Base-by-base conservation (phyloP, 2,113 vertebrate species). In the Dromaius novaehollandiae region DNA sequence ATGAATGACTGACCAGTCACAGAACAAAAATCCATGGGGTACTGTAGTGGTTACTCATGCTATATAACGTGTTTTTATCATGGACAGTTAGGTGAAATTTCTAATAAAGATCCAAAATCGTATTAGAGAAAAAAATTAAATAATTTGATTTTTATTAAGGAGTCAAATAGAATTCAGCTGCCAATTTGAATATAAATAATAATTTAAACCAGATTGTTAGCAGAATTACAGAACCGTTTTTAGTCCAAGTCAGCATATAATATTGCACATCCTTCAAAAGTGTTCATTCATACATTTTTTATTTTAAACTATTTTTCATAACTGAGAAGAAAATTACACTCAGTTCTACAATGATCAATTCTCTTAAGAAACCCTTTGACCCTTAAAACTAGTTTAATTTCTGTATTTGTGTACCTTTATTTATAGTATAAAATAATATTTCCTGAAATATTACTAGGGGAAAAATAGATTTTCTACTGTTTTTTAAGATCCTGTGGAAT, bases 401-500 rank as follows among this genome's bases (percentile, higher is more conserved):
- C 28, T 63, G 9, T 32, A 42, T 34, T 65, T 80, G 48, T 74
- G 17, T 73, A 30, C 55, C 3, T 36, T 55, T 70, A 26, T 32
- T 71, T 61, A 60, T 66, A 12, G 25, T 82, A 94, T 86, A n/a
- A 88, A 75, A 58, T 76, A 79, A 5, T 2, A 28, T 86, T 92
- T 79, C 25, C 19, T 82, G 42, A 82, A 93, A 58, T 44, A n/a
- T 7, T 88, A 9, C 18, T 44, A 32, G 48, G 85, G 88, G 63
- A 86, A 86, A 82, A 36, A 65, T 85, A 76, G 18, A 12, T 51
- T 5, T 74, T 94, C 93, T 30, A 28, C 7, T 88, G 96, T 88
- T 95, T 91, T 98, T 97, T 68, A 92, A 99, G 98, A 94, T 90
- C 92, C 93, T 77, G 9, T 97, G 44, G 95, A 96, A 81, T 89